Percentiles rank a stretch among this genome's conserved stretches.
These are phyloP conservation scores for Cotesia glomerata DNA, from an alignment of 1,140 invertebrate species.

Conservation along the genomic window DNA sequence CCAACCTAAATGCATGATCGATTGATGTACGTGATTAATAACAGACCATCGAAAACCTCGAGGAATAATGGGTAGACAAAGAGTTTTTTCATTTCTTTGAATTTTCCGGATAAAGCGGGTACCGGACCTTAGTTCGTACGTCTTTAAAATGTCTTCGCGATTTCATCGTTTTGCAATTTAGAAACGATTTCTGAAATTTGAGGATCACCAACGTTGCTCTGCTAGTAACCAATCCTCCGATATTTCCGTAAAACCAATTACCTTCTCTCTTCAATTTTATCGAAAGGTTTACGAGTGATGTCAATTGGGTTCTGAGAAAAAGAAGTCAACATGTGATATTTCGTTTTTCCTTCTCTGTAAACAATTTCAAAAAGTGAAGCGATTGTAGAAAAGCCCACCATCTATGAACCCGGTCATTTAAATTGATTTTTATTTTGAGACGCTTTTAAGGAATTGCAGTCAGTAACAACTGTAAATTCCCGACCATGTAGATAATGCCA, in stretches of 20 bases:
- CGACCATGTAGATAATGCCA: slow-evolving; percentile 44
- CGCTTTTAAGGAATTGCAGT: slow-evolving; percentile 50
- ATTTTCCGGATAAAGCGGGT: slow-evolving; percentile 41
- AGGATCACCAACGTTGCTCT: slow-evolving; percentile 34
- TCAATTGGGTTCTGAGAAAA: slow-evolving; percentile 27
- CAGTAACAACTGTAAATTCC: slow-evolving; percentile 34
- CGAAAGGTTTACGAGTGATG: background rate
- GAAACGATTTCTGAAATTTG: slow-evolving; percentile 29
- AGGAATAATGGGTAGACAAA: slow-evolving; percentile 45
- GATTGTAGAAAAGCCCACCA: slow-evolving; percentile 50
- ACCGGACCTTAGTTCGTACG: slow-evolving; percentile 37
- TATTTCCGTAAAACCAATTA: slow-evolving; percentile 32
- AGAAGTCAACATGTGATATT: slow-evolving; percentile 32
- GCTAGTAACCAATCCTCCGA: slow-evolving; percentile 35
- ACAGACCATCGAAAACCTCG: slow-evolving; percentile 43
- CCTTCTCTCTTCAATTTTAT: slow-evolving; percentile 23
- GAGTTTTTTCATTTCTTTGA: slow-evolving; percentile 32
- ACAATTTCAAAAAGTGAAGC: slow-evolving; percentile 41
- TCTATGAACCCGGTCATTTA: slow-evolving; percentile 46
- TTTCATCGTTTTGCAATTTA: slow-evolving; percentile 28
- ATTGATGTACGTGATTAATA: slow-evolving; percentile 49
- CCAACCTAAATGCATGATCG: slow-evolving; percentile 37
- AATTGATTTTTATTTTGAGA: slow-evolving; percentile 44
- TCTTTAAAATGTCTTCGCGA: slow-evolving; percentile 33
- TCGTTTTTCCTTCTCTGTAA: slow-evolving; percentile 23